Base-by-base conservation (phyloP, 2,113 vertebrate species). In the Monarcha castaneiventris region DNA sequence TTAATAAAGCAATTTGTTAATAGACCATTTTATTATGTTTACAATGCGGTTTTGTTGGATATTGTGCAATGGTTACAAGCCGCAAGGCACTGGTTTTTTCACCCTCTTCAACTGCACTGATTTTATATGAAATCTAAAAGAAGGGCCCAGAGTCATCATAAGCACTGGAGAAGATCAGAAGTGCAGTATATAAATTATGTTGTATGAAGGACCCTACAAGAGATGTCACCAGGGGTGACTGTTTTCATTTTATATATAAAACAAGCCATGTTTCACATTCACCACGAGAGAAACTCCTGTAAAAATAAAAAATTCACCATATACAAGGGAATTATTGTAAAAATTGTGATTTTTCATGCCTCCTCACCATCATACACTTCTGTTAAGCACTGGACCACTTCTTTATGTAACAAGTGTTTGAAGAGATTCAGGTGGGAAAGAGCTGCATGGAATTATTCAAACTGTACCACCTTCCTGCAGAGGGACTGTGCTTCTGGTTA, bases 1-100 rank as follows among this genome's bases (percentile, higher is more conserved):
- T 59, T 91, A 80, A 87, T 49, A 91, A 83, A 94, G 46, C 78
- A 85, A 87, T 56, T 75, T 48, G 61, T 59, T 74, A 88, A 87
- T 26, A 62, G 75, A 73, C 39, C 2, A 0, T 66, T 89, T 80
- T 61, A 43, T 73, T 44, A 63, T 62, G 59, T 85, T 89, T 83
- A 91, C 78, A 79, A 43, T 11, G 23, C 0, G 0, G 21, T 44
- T 80, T 51, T 48, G 33, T 25, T 43, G 32, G 43, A 30, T 49
- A 22, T 62, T 32, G 27, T 44, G 14, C 19, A 62, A 33, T 0
- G 0, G 22, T 64, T n/a, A 14, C 16, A 58, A 30, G 22, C 41
- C 44, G 33, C 55, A 80, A 80, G 21, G 21, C 29, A 22, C 19
- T 56, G 21, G 1, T 85, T 89, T 90, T 90, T 37, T 39, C 49